These are phyloP conservation scores for Murina feae DNA, from an alignment of 2,113 vertebrate genomes.

Conservation along the genomic window DNA sequence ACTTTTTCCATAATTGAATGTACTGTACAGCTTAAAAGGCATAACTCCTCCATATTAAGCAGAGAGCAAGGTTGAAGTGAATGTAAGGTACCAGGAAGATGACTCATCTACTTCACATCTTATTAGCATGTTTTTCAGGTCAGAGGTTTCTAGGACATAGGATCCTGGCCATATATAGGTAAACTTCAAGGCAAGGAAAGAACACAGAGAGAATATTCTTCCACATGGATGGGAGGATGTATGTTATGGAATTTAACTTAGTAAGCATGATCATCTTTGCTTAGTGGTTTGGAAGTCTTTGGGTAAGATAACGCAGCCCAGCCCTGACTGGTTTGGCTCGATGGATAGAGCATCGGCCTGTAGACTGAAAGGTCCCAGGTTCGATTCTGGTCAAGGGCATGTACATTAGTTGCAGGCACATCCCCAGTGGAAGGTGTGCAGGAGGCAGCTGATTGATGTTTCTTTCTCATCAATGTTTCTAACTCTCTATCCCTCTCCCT, in stretches of 20 bases:
- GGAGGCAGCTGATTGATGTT: too few species aligned
- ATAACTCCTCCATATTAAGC: neutral
- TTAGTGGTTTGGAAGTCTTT: neutral
- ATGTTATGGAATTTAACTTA: neutral
- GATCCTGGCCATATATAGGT: neutral
- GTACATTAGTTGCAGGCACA: too few species aligned
- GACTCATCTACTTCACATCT: neutral
- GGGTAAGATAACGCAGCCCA: neutral
- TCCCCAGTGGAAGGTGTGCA: too few species aligned
- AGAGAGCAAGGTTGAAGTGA: neutral
- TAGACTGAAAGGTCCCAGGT: too few species aligned
- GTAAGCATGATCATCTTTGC: neutral
- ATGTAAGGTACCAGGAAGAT: neutral
- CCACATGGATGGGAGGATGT: neutral
- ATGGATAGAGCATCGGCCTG: too few species aligned
- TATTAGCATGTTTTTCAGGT: neutral
- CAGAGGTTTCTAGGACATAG: neutral
- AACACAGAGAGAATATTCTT: neutral
- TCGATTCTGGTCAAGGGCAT: too few species aligned
- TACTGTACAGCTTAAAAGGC: neutral
- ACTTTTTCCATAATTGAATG: neutral
- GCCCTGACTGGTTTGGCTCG: too few species aligned
- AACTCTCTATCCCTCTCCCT: too few species aligned
- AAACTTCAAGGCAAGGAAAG: neutral
- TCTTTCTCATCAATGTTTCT: too few species aligned